Percentiles rank a stretch among this genome's conserved stretches.
phyloP scores from a whole-genome alignment of 2,797 vertebrate genomes.

The Hyperoplus immaculatus region DNA sequence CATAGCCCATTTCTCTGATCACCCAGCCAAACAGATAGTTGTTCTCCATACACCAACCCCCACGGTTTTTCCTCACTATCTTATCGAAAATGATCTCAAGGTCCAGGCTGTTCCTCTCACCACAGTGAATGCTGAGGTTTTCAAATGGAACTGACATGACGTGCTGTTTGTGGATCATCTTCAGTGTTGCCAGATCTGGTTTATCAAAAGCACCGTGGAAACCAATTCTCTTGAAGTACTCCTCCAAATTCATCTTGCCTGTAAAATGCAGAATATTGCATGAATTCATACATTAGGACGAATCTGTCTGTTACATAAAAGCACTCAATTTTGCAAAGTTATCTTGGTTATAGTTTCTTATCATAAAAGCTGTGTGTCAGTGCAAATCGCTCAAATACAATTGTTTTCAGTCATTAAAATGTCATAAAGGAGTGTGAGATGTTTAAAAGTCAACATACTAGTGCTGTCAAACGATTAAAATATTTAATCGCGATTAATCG shows the following conservation, averaged over 20 bases:
- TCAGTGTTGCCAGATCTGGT: slow-evolving; percentile 84
- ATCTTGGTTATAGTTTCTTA: too few relatives aligned
- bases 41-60: slow-evolving; percentile 91
- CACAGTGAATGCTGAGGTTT: slow-evolving; percentile 91
- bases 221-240: slow-evolving; percentile 90
- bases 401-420: too few relatives aligned
- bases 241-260: slow-evolving; percentile 69
- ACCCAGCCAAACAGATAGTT: slow-evolving; percentile 90
- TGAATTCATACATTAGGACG: neutral
- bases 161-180: slow-evolving; percentile 84
- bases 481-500: too few relatives aligned
- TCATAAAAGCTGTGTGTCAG: too few relatives aligned
- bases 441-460: too few relatives aligned
- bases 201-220: slow-evolving; percentile 78
- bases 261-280: neutral
- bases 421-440: too few relatives aligned
- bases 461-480: too few relatives aligned
- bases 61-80: slow-evolving; percentile 84
- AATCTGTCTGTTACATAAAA: too few relatives aligned
- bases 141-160: slow-evolving; percentile 88
- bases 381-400: too few relatives aligned
- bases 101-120: slow-evolving; percentile 81
- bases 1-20: slow-evolving; percentile 87
- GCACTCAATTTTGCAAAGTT: too few relatives aligned
- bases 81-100: slow-evolving; percentile 84